Base-by-base conservation (phyloP, 30 jellyfish, hydroid and myxozoan genomes). In the Sanderia malayensis region DNA sequence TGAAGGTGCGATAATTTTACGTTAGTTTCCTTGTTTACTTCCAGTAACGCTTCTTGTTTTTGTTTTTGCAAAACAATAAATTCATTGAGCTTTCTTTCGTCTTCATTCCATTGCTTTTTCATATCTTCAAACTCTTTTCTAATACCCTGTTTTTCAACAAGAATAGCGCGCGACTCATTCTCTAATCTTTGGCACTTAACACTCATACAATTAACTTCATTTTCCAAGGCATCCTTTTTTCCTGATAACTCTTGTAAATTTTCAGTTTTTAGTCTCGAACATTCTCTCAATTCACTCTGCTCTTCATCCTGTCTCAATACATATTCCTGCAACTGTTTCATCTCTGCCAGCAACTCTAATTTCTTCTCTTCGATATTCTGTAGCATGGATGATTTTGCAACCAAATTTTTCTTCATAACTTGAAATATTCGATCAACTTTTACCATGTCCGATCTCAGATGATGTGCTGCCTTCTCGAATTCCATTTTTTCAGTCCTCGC, bases 371-470 rank as follows among this genome's bases (percentile, higher is more conserved):
- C 87, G 9, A 76, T 76, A 27, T 59, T 33, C 34, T 41, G 53
- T 49, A 76, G 22, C 79, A 76, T 64, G 8, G 87, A 76, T 28
- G 87, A 76, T 59, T 76, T 76, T 29, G 87, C 46, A 0, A 72
- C 87, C 80, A 76, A 76, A 30, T 76, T 80, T 61, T 47, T 44
- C 73, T 76, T 76, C 87, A 76, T 76, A 25, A 76, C 78, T 23
- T 76, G 80, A 46, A 76, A 76, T 21, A 76, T 76, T 45, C 67
- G 17, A 23, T 76, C 67, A 44, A 76, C 79, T 31, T 76, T 76
- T 19, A 49, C 72, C 87, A 76, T 76, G 62, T 76, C 80, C 13
- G 23, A 25, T 64, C 59, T 76, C 70, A 76, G 33, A 23, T 19
- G 58, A 8, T 27, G 58, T 19, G 67, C 87, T 37, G 87, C 87